phyloP scores from a whole-genome alignment of 2,113 vertebrate genomes.

The Festucalex cinctus region DNA sequence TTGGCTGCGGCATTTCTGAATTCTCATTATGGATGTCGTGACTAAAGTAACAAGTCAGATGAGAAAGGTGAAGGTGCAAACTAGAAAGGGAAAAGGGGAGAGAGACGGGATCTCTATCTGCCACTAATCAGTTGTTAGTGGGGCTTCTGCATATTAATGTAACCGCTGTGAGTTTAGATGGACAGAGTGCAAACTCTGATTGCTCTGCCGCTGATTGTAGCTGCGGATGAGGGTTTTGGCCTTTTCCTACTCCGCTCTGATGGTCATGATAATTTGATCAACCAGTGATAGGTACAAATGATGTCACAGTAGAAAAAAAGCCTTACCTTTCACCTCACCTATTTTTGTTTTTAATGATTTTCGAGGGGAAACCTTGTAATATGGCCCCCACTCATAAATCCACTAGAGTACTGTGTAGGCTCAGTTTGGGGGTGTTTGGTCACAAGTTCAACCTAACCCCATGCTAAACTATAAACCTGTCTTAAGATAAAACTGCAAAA shows the following conservation, averaged over 20 bases:
- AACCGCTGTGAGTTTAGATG: background rate
- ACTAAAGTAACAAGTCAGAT: background rate
- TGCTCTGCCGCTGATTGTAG: background rate
- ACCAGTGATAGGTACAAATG: background rate
- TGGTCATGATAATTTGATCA: background rate
- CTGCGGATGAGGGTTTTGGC: background rate
- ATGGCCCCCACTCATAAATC: too few species aligned
- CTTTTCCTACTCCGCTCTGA: background rate
- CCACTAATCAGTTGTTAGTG: background rate
- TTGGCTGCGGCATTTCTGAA: background rate
- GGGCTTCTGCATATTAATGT: background rate
- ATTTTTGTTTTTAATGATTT: too few species aligned
- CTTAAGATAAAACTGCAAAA: too few species aligned
- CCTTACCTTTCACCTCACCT: too few species aligned
- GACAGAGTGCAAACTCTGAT: constrained; percentile 1
- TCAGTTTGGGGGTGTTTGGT: too few species aligned
- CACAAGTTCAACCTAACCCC: too few species aligned
- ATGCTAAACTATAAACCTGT: too few species aligned
- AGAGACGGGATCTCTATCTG: background rate
- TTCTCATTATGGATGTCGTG: background rate
- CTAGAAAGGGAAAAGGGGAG: background rate
- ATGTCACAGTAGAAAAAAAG: background rate
- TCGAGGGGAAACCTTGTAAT: too few species aligned
- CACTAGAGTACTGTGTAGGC: too few species aligned
- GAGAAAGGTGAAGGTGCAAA: background rate